phyloP scores from a whole-genome alignment of 2,888 invertebrate species.

The Julus scandinavius region DNA sequence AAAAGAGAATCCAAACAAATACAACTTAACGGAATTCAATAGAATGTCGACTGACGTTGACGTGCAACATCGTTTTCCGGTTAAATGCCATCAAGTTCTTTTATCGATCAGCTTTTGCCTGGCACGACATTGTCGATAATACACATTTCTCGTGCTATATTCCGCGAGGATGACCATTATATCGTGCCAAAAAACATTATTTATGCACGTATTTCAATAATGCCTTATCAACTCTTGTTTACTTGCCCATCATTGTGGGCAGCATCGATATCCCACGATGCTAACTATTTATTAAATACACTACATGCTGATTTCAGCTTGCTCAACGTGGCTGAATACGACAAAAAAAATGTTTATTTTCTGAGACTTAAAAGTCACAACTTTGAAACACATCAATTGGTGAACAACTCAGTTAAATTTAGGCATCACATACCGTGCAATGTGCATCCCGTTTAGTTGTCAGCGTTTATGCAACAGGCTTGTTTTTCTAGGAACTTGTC shows the following conservation, averaged over 20 bases:
- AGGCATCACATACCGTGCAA: neutral
- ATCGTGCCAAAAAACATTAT: neutral
- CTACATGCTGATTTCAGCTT: neutral
- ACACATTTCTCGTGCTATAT: neutral
- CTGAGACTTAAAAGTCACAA: neutral
- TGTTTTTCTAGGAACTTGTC: neutral
- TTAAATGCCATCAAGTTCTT: neutral
- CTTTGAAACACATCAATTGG: neutral
- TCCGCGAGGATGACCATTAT: slow-evolving; percentile 5
- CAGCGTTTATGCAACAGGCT: neutral
- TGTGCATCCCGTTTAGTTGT: neutral
- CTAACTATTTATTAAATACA: neutral
- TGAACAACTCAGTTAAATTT: neutral
- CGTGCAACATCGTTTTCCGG: neutral
- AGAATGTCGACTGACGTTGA: neutral
- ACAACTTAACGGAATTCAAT: slow-evolving; percentile 39
- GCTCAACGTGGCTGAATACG: neutral
- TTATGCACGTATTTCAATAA: neutral
- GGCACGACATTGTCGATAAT: neutral
- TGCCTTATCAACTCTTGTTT: neutral
- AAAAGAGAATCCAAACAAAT: neutral
- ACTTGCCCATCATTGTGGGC: neutral
- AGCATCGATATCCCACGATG: neutral
- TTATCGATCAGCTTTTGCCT: neutral
- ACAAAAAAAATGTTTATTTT: too few relatives aligned